Evolutionary conservation across 2,888 invertebrate species (phyloP).

Genomic region (Ypsolopha sequella): DNA sequence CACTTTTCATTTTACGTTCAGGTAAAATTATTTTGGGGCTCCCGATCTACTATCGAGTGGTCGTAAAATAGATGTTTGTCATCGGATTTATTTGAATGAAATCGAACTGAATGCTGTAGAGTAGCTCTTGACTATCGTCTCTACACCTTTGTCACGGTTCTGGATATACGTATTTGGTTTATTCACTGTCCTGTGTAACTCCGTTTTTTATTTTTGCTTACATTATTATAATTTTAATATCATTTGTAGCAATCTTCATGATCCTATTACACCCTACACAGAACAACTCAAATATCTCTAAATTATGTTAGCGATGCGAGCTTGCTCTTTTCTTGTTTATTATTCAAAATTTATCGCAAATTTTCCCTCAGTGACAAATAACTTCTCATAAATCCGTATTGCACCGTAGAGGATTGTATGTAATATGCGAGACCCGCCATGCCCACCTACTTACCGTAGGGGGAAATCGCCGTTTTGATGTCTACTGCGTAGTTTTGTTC

Average conservation of each 20-base stretch:
- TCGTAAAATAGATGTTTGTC: no score
- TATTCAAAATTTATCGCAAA: conserved; percentile 59
- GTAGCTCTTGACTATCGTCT: not conserved
- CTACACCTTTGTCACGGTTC: no score
- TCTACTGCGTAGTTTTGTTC: not conserved
- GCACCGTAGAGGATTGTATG: conserved; percentile 52
- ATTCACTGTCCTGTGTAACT: no score
- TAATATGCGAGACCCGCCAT: not conserved
- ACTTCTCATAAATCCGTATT: conserved; percentile 57
- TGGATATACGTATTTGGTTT: no score
- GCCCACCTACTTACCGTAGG: not conserved
- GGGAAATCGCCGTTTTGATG: not conserved
- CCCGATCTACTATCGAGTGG: no score
- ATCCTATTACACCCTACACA: not conserved
- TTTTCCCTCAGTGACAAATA: conserved; percentile 61
- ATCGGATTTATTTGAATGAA: not conserved
- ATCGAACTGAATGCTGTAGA: not conserved
- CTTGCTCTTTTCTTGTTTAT: conserved; percentile 55
- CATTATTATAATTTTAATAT: not conserved
- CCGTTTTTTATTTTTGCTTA: no score
- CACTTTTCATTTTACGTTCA: no score
- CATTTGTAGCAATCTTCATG: not conserved
- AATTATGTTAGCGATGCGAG: conserved; percentile 29
- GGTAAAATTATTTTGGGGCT: no score
- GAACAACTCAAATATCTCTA: not conserved